Evolutionary conservation across 2,113 vertebrate genomes (phyloP).

Genomic region (Bagarius yarrelli): DNA sequence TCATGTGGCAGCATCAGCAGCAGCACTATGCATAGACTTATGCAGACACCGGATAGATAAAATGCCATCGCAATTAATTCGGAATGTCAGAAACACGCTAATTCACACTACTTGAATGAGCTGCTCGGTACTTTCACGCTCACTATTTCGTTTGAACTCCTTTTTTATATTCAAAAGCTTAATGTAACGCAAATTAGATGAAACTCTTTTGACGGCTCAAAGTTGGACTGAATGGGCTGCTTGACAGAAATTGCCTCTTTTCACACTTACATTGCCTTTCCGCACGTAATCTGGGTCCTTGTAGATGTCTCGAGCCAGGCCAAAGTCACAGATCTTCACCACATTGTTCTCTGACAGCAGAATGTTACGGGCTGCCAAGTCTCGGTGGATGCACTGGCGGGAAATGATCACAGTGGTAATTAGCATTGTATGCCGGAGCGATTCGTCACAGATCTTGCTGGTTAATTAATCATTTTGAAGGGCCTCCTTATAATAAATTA

Average conservation of each 20-base stretch:
- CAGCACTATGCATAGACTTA: neutral
- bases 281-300: conserved; percentile 98
- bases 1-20: neutral
- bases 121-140: too few species aligned
- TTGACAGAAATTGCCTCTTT: conserved; percentile 17
- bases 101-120: too few species aligned
- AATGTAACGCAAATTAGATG: neutral
- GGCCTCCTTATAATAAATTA: too few species aligned
- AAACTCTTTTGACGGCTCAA: too few species aligned
- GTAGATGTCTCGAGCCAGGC: conserved; percentile 96
- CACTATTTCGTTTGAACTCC: too few species aligned
- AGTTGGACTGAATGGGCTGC: neutral
- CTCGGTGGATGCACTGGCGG: conserved; percentile 89
- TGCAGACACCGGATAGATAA: too few species aligned
- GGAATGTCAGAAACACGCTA: too few species aligned
- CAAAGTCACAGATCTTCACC: conserved; percentile 98
- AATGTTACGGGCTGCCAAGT: conserved; percentile 97
- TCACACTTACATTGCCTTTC: conserved; percentile 89
- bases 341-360: conserved; percentile 93
- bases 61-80: neutral
- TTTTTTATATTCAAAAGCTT: neutral
- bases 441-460: too few species aligned
- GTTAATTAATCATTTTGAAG: too few species aligned
- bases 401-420: conserved; percentile 6
- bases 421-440: neutral